Conservation (phyloP, 2,113 vertebrate genomes). For the Nestor notabilis region DNA sequence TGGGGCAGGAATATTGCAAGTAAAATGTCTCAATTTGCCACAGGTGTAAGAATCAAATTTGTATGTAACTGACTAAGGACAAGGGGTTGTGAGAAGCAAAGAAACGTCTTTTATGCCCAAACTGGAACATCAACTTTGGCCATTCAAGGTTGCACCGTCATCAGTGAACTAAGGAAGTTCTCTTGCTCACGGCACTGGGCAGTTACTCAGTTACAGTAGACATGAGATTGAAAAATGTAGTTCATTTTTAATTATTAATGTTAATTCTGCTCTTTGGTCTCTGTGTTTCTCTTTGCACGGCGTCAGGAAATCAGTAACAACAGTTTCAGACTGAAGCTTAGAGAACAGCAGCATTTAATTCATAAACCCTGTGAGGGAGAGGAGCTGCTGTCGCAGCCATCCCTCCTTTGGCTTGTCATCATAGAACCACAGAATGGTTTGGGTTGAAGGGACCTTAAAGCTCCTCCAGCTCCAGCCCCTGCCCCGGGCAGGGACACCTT, state of each 20-base stretch:
- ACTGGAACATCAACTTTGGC: rapidly evolving
- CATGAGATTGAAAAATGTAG: neutral
- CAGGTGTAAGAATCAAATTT: neutral
- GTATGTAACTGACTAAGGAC: neutral
- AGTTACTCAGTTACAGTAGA: neutral
- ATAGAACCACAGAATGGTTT: too few species aligned
- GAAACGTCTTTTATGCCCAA: rapidly evolving
- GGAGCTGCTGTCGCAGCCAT: rapidly evolving
- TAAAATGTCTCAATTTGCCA: neutral
- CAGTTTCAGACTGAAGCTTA: neutral
- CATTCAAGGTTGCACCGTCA: rapidly evolving
- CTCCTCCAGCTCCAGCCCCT: neutral
- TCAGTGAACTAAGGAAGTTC: neutral
- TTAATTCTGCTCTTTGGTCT: neutral
- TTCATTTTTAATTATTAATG: conserved; percentile 6
- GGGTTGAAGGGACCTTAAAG: neutral
- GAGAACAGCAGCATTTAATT: neutral
- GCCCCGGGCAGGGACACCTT: too few species aligned
- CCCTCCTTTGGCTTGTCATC: neutral
- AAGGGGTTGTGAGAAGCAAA: neutral
- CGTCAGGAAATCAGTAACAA: neutral
- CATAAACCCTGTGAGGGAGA: neutral
- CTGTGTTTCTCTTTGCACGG: rapidly evolving
- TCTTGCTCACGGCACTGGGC: neutral
- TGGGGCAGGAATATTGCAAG: neutral